Evolutionary conservation across 1,140 invertebrate species (phyloP), one percentile per base, ranked within the genome.

Genomic region (Solen grandis): DNA sequence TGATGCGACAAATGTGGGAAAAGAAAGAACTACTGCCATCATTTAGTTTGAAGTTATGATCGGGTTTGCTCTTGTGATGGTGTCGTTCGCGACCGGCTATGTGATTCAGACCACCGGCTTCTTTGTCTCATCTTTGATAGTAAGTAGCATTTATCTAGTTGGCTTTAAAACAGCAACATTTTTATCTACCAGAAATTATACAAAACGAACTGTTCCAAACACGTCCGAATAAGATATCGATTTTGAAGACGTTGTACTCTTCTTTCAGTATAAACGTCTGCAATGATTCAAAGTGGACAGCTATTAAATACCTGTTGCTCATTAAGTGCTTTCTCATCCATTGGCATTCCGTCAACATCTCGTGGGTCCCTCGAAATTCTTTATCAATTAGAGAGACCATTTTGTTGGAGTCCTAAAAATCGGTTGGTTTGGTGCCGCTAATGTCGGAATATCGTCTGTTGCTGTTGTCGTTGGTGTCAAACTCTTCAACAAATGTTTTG

Each of bases 341-440:
- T 69, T 25, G 41, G n/a, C 2, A 69, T 69, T 0, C 38, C 65
- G 4, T 31, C 33, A 5, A 25, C 62, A 19, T 50, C 36, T n/a
- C 54, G 76, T 1, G 10, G 2, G 5, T 25, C 33, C n/a, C 41
- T 70, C 46, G 76, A 79, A 27, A 35, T 70, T 19, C 52, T 79
- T 38, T 79, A 79, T 41, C 76, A 79, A 31, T 33, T 79, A 31
- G 76, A 55, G 0, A 16, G 19, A 38, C 76, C 76, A 70, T 79
- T 79, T 50, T 79, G 76, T 60, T 79, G 76, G 76, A 22, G 33
- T 5, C 8, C 76, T 5, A 60, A 79, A 69, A 25, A 70, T 79
- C 16, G 76, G 76, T 19, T n/a, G n/a, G n/a, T n/a, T n/a, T n/a
- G n/a, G n/a, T n/a, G n/a, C n/a, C n/a, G n/a, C n/a, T n/a, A n/a